These are phyloP conservation scores for Pseudomyrmex gracilis DNA, from an alignment of 1,140 invertebrate genomes.

Conservation along the genomic window DNA sequence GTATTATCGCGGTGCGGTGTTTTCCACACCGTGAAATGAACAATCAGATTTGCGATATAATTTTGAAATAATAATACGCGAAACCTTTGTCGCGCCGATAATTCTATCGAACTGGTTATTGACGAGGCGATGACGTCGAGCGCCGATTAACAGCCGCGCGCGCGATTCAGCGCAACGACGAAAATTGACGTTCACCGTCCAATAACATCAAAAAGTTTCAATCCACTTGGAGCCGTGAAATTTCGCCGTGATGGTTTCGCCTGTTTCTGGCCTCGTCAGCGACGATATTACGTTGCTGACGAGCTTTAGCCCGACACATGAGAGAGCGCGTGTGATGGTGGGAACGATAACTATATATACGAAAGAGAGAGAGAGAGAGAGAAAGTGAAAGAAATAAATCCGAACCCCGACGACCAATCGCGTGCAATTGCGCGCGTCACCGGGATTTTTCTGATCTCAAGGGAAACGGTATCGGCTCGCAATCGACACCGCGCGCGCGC, in stretches of 20 bases:
- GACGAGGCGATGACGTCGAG: constrained; percentile 29
- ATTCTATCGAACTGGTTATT: constrained; percentile 54
- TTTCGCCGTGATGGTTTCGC: constrained; percentile 15
- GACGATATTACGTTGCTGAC: constrained; percentile 49
- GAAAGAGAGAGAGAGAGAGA: too few relatives aligned
- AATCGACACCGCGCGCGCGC: constrained; percentile 63
- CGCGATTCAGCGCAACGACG: constrained; percentile 42
- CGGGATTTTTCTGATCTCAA: too few relatives aligned
- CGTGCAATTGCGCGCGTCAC: not conserved
- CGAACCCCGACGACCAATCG: not conserved
- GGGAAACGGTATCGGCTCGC: constrained; percentile 43
- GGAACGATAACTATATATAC: constrained; percentile 20
- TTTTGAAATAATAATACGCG: constrained; percentile 39
- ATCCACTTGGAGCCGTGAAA: constrained; percentile 54
- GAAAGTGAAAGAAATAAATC: constrained; percentile 43
- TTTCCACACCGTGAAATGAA: not conserved
- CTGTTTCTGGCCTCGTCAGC: constrained; percentile 3
- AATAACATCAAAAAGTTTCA: constrained; percentile 62
- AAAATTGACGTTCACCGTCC: constrained; percentile 54
- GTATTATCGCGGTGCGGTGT: not conserved
- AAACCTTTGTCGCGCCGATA: constrained; percentile 26
- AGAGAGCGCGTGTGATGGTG: not conserved
- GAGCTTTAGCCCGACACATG: constrained; percentile 35
- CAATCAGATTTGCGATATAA: constrained; percentile 38
- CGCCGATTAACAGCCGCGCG: constrained; percentile 9